Evolutionary conservation across 2,888 invertebrate genomes (phyloP).

Genomic region (Rhingia rostrata): DNA sequence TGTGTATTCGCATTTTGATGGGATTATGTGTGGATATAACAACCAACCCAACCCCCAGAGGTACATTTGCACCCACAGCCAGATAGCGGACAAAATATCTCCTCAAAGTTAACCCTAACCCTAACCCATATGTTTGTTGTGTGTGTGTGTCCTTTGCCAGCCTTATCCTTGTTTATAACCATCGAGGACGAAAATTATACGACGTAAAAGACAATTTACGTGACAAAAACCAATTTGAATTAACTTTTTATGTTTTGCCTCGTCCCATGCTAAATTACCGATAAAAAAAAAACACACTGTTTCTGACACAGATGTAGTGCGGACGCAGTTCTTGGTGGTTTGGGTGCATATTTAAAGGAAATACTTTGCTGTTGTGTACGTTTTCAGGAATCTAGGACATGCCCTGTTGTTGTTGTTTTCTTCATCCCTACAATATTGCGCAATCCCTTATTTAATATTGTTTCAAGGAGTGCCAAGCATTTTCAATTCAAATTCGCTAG

Average conservation of each 20-base stretch:
- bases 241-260: constrained; percentile 66
- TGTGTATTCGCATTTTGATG: constrained; percentile 44
- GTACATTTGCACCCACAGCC: neutral
- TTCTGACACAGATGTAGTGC: too few species aligned
- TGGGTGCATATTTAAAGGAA: too few species aligned
- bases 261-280: constrained; percentile 46
- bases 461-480: too few species aligned
- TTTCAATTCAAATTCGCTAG: too few species aligned
- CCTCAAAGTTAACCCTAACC: constrained; percentile 2
- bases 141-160: neutral
- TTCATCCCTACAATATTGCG: too few species aligned
- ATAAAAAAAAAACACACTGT: neutral
- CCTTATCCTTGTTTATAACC: neutral
- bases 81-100: constrained; percentile 4
- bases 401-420: too few species aligned
- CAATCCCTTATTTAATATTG: too few species aligned
- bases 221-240: constrained; percentile 71
- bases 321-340: too few species aligned
- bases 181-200: neutral
- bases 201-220: constrained; percentile 59
- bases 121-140: neutral
- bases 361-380: too few species aligned
- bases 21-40: constrained; percentile 62
- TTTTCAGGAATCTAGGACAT: too few species aligned
- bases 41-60: neutral